Base-by-base conservation (phyloP, 2,888 invertebrate genomes). In the Clusia tigrina region DNA sequence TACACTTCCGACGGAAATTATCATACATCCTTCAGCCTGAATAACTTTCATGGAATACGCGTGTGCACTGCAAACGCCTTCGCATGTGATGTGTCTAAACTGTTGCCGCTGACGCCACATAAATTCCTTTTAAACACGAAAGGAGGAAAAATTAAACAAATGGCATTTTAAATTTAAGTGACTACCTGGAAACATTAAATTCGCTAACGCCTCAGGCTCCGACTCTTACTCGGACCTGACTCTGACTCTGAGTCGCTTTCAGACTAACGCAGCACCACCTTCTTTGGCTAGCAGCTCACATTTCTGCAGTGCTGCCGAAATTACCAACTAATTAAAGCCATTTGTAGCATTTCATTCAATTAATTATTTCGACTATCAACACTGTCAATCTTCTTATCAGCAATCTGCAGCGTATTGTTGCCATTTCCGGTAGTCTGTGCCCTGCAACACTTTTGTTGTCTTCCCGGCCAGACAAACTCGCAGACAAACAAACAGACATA, bases 1-100 rank as follows among this genome's bases (percentile, higher is more conserved):
- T 83, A 83, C 83, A 81, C 80, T 83, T 82, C 83, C 83, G 83
- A 70, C 81, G 83, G 82, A 83, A 82, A 83, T 83, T 83, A 83
- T 83, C 83, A 83, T 83, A 81, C 79, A 83, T 82, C 81, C 83
- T 83, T 82, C 78, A 81, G 78, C 79, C 78, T 81, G 82, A 83
- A 82, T 82, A 82, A 82, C 79, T 83, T 82, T 80, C 76, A 79
- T 78, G 76, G 72, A 76, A 77, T 77, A 71, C 65, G 72, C 32
- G 32, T 17, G 42, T 42, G n/a, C n/a, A 17, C 42, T 42, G 42
- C 32, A 32, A 32, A 9, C 32, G 12, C 32, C 32, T 12, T 9
- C 32, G 6, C 32, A n/a, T n/a, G n/a, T n/a, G n/a, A n/a, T n/a
- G n/a, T n/a, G n/a, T n/a, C n/a, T n/a, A n/a, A n/a, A n/a, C n/a